Evolutionary conservation across 2,113 vertebrate genomes (phyloP), one percentile per base, ranked within the genome.

Genomic region (Perccottus glenii): DNA sequence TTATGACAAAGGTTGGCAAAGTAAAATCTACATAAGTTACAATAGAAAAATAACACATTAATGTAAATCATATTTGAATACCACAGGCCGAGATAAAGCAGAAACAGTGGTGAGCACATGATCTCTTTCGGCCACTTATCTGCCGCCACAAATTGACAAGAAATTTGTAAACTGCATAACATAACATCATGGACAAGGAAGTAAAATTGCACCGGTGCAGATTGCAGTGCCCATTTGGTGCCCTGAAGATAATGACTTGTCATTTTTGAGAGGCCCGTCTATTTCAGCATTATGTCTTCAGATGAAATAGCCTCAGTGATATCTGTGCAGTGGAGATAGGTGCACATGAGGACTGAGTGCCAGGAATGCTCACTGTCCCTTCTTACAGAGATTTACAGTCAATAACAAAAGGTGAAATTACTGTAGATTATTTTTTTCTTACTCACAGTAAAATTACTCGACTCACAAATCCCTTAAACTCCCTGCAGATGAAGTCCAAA

Each of bases 231-330:
- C 11, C 10, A 60, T 82, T 78, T 85, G 77, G 52, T 3, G 14
- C 62, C 79, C 76, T 80, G 57, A 70, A 82, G 78, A 83, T 85
- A 78, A 78, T 79, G 2, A 2, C 14, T 3, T 5, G 5, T 40
- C 4, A 57, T 60, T 43, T 67, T 48, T 57, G 65, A 62, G 38
- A 38, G 11, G 46, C 33, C 64, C 2, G 19, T 11, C 58, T 51
- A 50, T 75, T 73, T 67, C 57, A 51, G 60, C 40, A 66, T 66
- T 69, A 63, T 56, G 35, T 55, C 64, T 49, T 63, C 65, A 36
- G 43, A 55, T 63, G 3, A 75, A 85, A 67, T 49, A 44, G 44
- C 16, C 64, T 62, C 0, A 15, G 60, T 75, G 73, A 70, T 75
- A 63, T 70, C 53, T 68, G 71, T 65, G 53, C 35, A 16, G 64